Evolutionary conservation across 2,113 vertebrate species (phyloP).

Genomic region (Mobula hypostoma): DNA sequence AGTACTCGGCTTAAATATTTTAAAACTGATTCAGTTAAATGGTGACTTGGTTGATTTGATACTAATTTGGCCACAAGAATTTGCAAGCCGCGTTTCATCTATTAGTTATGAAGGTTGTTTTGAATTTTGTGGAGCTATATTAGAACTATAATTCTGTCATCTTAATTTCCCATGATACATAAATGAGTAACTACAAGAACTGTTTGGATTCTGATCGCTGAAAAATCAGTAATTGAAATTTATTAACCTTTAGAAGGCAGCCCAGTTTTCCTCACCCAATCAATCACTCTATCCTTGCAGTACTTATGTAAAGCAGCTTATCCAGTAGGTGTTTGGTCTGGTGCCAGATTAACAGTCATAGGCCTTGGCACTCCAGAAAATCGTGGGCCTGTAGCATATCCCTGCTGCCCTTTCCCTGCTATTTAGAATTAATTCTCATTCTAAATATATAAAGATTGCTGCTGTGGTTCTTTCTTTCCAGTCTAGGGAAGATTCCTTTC

Average conservation of each 20-base stretch:
- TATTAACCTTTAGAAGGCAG: background rate
- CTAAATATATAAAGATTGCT: background rate
- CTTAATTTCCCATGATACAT: background rate
- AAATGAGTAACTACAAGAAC: background rate
- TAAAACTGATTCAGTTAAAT: no score
- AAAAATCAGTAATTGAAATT: background rate
- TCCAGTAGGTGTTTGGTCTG: slow-evolving; percentile 51
- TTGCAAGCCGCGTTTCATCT: no score
- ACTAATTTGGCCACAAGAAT: no score
- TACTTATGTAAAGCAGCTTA: slow-evolving; percentile 45
- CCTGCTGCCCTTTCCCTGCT: background rate
- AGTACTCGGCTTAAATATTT: no score
- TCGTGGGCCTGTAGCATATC: no score
- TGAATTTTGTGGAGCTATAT: background rate
- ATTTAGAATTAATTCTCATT: background rate
- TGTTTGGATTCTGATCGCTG: background rate
- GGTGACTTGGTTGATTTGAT: no score
- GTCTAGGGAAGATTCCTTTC: background rate
- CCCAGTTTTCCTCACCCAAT: background rate
- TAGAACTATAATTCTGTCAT: background rate
- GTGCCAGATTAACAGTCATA: slow-evolving; percentile 38
- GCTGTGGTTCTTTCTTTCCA: background rate
- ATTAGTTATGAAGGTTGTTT: background rate
- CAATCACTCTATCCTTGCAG: background rate
- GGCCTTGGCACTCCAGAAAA: no score